These are phyloP conservation scores for Alcedo atthis DNA, from an alignment of 2,797 vertebrate genomes.

Conservation along the genomic window DNA sequence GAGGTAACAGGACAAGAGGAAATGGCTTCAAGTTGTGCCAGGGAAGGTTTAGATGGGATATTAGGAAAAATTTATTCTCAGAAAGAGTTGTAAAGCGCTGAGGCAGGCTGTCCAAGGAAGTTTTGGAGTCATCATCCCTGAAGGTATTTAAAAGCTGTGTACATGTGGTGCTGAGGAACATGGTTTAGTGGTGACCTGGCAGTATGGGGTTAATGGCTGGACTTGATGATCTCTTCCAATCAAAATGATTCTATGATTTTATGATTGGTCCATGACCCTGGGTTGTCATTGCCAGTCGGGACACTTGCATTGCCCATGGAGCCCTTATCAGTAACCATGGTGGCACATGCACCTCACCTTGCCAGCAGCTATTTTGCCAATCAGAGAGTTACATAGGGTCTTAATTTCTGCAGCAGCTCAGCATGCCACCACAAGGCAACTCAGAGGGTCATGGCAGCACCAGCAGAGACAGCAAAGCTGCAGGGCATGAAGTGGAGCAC, in stretches of 20 bases:
- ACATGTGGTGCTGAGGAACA: background rate
- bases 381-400: background rate
- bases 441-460: background rate
- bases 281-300: too few species aligned
- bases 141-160: background rate
- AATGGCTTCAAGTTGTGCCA: background rate
- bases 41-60: background rate
- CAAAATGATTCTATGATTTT: background rate
- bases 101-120: background rate
- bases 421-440: accelerated
- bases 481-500: background rate
- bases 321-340: accelerated
- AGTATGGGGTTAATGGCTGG: background rate
- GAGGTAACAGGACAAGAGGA: background rate
- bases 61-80: background rate
- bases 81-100: background rate
- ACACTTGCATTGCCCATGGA: accelerated
- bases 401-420: background rate
- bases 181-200: background rate
- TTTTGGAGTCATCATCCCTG: background rate
- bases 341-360: background rate
- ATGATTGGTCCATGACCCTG: background rate
- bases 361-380: background rate
- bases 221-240: background rate
- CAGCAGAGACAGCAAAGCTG: accelerated